phyloP scores from a whole-genome alignment of 2,797 vertebrate species.

The Zalophus californianus region DNA sequence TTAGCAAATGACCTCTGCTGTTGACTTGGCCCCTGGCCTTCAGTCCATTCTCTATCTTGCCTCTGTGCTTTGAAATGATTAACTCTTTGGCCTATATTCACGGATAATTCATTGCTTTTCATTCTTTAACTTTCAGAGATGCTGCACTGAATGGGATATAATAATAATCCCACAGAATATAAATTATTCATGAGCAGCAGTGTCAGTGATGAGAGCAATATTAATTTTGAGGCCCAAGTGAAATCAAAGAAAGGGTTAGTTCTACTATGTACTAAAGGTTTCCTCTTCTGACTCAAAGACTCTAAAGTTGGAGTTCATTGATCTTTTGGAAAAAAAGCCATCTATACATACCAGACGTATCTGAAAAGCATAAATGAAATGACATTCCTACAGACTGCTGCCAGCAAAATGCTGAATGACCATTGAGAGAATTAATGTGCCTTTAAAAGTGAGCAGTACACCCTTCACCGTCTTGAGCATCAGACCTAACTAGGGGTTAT shows the following conservation, averaged over 20 bases:
- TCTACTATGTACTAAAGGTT: background rate
- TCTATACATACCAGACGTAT: constrained; percentile 32
- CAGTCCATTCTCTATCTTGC: background rate
- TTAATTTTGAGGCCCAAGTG: constrained; percentile 34
- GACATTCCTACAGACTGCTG: background rate
- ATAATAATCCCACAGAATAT: background rate
- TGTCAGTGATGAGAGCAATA: background rate
- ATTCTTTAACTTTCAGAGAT: constrained; percentile 32
- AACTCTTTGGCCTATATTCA: background rate
- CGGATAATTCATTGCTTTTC: background rate
- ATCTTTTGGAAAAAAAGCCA: constrained; percentile 57
- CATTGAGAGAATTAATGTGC: constrained; percentile 4
- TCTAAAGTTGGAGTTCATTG: constrained; percentile 6
- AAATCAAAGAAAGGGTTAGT: background rate
- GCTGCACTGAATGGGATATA: background rate
- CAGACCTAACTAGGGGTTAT: background rate
- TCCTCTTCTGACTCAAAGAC: constrained; percentile 43
- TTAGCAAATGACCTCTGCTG: background rate
- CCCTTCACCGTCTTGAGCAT: background rate
- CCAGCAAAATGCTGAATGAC: background rate
- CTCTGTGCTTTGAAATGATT: background rate
- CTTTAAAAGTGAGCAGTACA: background rate
- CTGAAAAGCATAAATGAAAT: constrained; percentile 52
- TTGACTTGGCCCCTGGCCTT: background rate
- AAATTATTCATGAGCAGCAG: background rate